Conservation (phyloP, 1,140 invertebrate species). For the Bombus waltoni region DNA sequence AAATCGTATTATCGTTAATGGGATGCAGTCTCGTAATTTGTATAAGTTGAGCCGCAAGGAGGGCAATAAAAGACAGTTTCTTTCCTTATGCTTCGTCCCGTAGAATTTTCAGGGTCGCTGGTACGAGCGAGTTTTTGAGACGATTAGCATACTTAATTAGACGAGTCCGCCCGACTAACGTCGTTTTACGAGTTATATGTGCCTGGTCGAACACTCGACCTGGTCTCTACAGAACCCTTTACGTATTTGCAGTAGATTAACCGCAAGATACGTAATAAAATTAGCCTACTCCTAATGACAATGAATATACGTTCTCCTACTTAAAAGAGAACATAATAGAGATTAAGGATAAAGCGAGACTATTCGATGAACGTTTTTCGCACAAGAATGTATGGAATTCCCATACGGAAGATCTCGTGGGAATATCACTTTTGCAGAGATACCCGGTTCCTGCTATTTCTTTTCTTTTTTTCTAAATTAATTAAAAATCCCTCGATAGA, state of each 20-base stretch:
- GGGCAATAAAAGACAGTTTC: neutral
- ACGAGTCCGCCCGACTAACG: slow-evolving; percentile 37
- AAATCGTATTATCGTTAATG: neutral
- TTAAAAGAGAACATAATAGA: neutral
- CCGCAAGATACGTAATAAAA: slow-evolving; percentile 14
- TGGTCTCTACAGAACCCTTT: slow-evolving; percentile 33
- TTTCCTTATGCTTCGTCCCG: slow-evolving; percentile 19
- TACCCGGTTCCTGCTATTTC: neutral
- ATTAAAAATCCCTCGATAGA: neutral
- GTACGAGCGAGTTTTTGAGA: slow-evolving; percentile 43
- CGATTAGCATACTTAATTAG: slow-evolving; percentile 72
- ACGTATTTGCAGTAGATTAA: slow-evolving; percentile 37
- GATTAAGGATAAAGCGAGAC: neutral
- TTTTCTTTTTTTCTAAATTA: neutral
- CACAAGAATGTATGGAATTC: neutral
- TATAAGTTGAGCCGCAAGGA: neutral
- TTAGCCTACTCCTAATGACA: neutral
- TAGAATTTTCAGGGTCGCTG: slow-evolving; percentile 40
- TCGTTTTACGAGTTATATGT: slow-evolving; percentile 59
- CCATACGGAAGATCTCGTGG: too few relatives aligned
- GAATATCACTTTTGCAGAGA: neutral
- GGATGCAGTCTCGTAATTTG: slow-evolving; percentile 8
- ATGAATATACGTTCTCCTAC: neutral
- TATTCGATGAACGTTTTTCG: neutral
- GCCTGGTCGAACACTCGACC: slow-evolving; percentile 51